Conservation (phyloP, 2,113 vertebrate species). For the Tupaia tana region DNA sequence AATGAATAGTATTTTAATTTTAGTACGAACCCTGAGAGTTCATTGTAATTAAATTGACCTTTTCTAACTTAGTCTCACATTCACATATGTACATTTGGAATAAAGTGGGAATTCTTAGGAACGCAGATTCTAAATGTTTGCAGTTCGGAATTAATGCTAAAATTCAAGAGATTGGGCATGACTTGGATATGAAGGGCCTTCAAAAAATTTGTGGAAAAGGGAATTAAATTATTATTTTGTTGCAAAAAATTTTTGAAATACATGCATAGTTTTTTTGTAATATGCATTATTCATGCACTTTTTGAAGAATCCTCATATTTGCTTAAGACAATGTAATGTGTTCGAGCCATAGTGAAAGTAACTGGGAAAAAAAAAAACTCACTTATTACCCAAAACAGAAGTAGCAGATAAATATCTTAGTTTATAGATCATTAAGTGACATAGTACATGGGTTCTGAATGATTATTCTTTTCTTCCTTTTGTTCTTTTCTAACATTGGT, state of each 20-base stretch:
- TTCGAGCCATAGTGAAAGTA: background rate
- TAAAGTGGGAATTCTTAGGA: background rate
- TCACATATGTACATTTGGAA: background rate
- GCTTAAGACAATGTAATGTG: background rate
- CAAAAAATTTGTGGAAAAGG: no score
- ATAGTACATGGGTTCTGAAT: background rate
- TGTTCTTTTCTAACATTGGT: background rate
- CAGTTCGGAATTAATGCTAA: background rate
- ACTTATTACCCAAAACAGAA: background rate
- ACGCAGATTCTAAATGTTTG: background rate
- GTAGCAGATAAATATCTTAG: background rate
- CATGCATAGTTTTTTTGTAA: no score
- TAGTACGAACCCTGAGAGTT: background rate
- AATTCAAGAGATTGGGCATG: background rate
- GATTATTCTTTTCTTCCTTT: background rate
- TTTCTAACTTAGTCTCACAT: background rate
- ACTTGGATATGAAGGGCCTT: background rate
- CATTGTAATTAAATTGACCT: background rate
- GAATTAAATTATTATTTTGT: no score
- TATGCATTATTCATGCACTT: no score
- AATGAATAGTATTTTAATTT: background rate
- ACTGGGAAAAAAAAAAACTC: background rate
- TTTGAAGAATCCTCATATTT: background rate
- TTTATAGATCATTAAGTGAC: background rate
- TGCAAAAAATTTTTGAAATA: no score